Percentiles rank a stretch among this genome's conserved stretches.
Evolutionary conservation across 1,140 invertebrate species (phyloP).

Genomic region (Trachymyrmex septentrionalis): DNA sequence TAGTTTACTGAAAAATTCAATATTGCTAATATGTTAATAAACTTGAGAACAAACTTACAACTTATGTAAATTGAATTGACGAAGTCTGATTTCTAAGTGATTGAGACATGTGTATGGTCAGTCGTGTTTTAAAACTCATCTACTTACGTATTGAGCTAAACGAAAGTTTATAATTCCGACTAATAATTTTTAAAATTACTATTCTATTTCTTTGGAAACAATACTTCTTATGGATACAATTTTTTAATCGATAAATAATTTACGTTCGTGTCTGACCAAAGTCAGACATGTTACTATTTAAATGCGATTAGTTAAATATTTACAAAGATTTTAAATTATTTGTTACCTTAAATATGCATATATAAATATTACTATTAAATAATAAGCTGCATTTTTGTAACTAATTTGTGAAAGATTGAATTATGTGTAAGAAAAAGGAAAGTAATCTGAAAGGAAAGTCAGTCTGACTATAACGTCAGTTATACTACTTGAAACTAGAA

Average conservation of each 20-base stretch:
- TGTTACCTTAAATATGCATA: neutral
- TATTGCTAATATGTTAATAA: slow-evolving; percentile 27
- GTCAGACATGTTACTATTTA: neutral
- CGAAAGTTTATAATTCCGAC: neutral
- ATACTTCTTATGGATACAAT: neutral
- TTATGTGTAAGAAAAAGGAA: neutral
- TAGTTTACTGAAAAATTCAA: slow-evolving; percentile 45
- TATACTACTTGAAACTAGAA: neutral
- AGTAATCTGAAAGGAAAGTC: neutral
- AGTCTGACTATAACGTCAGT: neutral
- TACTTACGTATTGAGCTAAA: neutral
- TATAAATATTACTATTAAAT: neutral
- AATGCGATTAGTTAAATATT: neutral
- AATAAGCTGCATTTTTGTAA: neutral
- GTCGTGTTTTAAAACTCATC: neutral
- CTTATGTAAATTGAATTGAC: neutral
- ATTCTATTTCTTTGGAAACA: neutral
- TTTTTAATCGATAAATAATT: neutral
- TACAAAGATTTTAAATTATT: neutral
- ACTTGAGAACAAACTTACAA: neutral
- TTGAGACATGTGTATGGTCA: slow-evolving; percentile 3
- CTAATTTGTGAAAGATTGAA: slow-evolving; percentile 10
- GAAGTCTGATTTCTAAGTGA: neutral
- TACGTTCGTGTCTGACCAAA: neutral
- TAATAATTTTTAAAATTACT: neutral